Percentiles rank a stretch among this genome's conserved stretches.
Conservation (phyloP, 2,888 invertebrate genomes). For the Morpho achilles region DNA sequence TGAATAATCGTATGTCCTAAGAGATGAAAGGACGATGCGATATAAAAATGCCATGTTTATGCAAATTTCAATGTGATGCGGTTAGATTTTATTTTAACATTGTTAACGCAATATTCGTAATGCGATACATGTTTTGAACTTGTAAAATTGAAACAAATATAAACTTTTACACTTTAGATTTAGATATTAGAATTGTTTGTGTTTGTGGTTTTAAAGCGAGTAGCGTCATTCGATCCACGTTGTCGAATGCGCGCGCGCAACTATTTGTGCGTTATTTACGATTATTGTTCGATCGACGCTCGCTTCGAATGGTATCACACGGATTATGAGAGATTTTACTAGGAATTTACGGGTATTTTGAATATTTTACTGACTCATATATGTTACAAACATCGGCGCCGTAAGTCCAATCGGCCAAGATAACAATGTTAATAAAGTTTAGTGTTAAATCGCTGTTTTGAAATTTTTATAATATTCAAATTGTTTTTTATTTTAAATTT, state of each 20-base stretch:
- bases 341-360: conserved; percentile 30
- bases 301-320: conserved; percentile 45
- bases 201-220: conserved; percentile 30
- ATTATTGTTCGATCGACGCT: conserved; percentile 41
- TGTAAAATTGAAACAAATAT: conserved; percentile 1
- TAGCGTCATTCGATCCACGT: conserved; percentile 48
- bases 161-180: background rate
- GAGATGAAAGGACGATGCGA: too few relatives aligned
- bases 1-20: too few relatives aligned
- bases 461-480: too few relatives aligned
- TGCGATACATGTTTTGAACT: conserved; percentile 13
- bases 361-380: conserved; percentile 25
- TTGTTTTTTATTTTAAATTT: too few relatives aligned
- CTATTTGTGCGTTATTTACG: conserved; percentile 52
- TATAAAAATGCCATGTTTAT: background rate
- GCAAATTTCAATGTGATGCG: conserved; percentile 22
- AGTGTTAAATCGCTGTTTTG: too few relatives aligned
- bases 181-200: conserved; percentile 6
- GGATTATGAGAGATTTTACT: conserved; percentile 43
- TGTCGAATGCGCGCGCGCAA: conserved; percentile 40
- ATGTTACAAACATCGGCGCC: background rate
- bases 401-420: too few relatives aligned
- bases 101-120: conserved; percentile 27
- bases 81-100: conserved; percentile 25
- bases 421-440: too few relatives aligned